Base-by-base conservation (phyloP, 2,797 vertebrate genomes). In the Poeciliopsis gracilis region DNA sequence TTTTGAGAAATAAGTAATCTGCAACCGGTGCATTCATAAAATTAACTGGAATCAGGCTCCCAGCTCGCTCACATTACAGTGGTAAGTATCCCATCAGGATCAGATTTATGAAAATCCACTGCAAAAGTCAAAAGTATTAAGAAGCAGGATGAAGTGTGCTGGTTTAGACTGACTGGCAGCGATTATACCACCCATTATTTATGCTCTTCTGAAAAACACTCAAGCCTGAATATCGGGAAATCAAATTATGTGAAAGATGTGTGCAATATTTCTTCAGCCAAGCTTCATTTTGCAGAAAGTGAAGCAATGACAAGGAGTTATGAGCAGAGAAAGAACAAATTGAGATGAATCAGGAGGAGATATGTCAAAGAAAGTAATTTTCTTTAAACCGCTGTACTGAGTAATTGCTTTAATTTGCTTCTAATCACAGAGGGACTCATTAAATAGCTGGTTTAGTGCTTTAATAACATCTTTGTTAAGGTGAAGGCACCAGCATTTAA, bases 1-100 rank as follows among this genome's bases (percentile, higher is more conserved):
- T 6, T 1, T 61, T n/a, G 43, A 75, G 67, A 83, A 73, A 79
- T 25, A 87, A 91, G 77, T 86, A 77, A 80, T 61, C 63, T 77
- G 72, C 77, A 72, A 51, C 12, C 13, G 59, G 51, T 66, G 71
- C 63, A 59, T 43, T 73, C 43, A 38, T 83, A 46, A 12, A 53
- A 61, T 73, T 85, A 47, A 82, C 63, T 46, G 28, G 36, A 73
- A 16, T 72, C 71, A 78, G 70, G 43, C 20, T 15, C 12, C n/a
- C 4, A 41, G 61, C 33, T 12, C 77, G 36, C 28, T 53, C 75
- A 33, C 30, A 43, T 74, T 47, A 73, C 69, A 33, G 77, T 36
- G 75, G 66, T 41, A n/a, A 81, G n/a, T 4, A 55, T 47, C 20
- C 77, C 67, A n/a, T 41, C 41, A 41, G 38, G 72, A 51, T 25